Conservation (phyloP, 2,888 invertebrate genomes). For the Euzophera pinguis region DNA sequence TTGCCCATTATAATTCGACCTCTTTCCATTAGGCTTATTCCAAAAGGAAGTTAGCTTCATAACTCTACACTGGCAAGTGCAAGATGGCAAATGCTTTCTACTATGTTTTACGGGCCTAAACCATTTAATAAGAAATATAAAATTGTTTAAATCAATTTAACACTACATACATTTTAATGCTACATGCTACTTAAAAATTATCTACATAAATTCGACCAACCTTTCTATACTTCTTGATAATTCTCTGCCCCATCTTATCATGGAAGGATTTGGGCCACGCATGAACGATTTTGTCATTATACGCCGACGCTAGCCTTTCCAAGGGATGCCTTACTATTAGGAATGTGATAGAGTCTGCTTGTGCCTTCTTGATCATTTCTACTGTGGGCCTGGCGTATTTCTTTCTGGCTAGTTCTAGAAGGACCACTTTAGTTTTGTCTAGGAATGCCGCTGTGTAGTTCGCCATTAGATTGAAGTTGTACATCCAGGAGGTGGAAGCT, state of each 20-base stretch:
- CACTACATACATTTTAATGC: too few species aligned
- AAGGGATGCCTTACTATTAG: slow-evolving; percentile 91
- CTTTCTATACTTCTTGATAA: slow-evolving; percentile 87
- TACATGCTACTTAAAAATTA: neutral
- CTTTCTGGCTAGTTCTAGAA: slow-evolving; percentile 87
- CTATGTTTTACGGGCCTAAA: too few species aligned
- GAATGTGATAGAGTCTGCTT: slow-evolving; percentile 88
- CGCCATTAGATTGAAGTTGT: slow-evolving; percentile 92
- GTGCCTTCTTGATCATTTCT: slow-evolving; percentile 85
- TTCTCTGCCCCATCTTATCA: slow-evolving; percentile 88
- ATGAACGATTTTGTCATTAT: slow-evolving; percentile 91
- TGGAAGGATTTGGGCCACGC: slow-evolving; percentile 91
- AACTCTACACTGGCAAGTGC: too few species aligned
- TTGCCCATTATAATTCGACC: too few species aligned
- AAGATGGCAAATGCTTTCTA: too few species aligned
- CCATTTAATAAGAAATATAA: too few species aligned
- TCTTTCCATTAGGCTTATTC: too few species aligned
- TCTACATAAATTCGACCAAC: slow-evolving; percentile 42
- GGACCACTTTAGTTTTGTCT: slow-evolving; percentile 88
- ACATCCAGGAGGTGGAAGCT: slow-evolving; percentile 95
- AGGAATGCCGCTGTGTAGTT: slow-evolving; percentile 89
- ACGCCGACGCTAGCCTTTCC: slow-evolving; percentile 88
- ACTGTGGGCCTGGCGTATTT: slow-evolving; percentile 88
- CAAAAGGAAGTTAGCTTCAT: too few species aligned
- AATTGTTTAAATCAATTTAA: too few species aligned